phyloP scores from a whole-genome alignment of 1,140 invertebrate genomes.

The Drosophila suzukii region DNA sequence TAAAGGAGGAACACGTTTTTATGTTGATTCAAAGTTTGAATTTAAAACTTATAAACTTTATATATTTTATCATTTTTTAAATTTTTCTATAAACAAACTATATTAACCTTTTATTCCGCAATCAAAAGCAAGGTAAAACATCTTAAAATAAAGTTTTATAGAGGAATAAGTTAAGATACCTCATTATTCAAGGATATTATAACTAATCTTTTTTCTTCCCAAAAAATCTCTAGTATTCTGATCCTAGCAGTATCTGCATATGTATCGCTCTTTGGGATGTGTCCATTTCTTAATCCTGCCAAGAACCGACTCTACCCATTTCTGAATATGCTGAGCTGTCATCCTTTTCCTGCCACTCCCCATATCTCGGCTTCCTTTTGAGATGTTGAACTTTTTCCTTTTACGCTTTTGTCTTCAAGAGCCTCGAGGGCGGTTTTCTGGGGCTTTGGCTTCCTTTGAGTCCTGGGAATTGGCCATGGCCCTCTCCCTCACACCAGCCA shows the following conservation, averaged over 20 bases:
- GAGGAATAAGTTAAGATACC: no score
- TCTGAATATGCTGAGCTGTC: conserved; percentile 51
- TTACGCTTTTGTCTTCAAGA: conserved; percentile 37
- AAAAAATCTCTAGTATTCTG: conserved; percentile 1
- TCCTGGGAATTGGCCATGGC: conserved; percentile 20
- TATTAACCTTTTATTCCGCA: no score
- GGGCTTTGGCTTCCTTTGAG: conserved; percentile 37
- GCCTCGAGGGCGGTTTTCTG: conserved; percentile 25
- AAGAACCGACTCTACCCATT: conserved; percentile 26
- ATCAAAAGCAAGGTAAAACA: no score
- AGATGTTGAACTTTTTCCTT: conserved; percentile 44
- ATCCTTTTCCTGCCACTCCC: conserved; percentile 14
- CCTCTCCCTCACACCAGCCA: background rate
- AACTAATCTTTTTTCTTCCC: background rate
- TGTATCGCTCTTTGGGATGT: conserved; percentile 14
- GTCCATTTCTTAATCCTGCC: conserved; percentile 16
- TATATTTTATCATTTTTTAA: no score
- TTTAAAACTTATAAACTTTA: no score
- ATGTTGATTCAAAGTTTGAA: no score
- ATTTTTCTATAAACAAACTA: no score
- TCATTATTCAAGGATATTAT: no score
- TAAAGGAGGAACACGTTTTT: no score
- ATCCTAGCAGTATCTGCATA: conserved; percentile 19
- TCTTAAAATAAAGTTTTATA: no score
- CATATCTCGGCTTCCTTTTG: conserved; percentile 19